Conservation (phyloP, 2,113 vertebrate species). For the Caracal caracal region DNA sequence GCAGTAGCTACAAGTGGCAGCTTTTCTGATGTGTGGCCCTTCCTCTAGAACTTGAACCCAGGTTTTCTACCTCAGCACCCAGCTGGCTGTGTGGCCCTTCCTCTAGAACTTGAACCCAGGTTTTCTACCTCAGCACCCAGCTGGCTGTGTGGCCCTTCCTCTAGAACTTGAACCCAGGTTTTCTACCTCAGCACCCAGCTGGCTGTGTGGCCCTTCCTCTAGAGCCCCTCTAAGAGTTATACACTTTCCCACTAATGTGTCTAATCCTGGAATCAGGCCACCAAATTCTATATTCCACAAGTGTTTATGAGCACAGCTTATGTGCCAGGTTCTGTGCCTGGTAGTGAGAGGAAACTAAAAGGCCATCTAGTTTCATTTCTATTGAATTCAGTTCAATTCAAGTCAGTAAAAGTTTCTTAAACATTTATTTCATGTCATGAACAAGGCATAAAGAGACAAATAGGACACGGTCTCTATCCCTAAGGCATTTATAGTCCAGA, state of each 20-base stretch:
- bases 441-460: background rate
- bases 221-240: background rate
- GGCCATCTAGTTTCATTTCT: conserved; percentile 39
- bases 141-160: background rate
- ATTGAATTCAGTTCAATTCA: conserved; percentile 44
- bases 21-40: background rate
- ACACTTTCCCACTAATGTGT: background rate
- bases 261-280: background rate
- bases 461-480: background rate
- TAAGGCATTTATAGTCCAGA: background rate
- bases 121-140: no score
- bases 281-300: background rate
- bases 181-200: no score
- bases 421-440: conserved; percentile 17
- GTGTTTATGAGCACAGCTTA: background rate
- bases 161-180: background rate
- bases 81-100: background rate
- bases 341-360: conserved; percentile 21
- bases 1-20: background rate
- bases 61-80: no score
- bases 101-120: background rate
- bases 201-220: background rate
- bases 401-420: conserved; percentile 38
- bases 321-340: background rate
- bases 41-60: background rate